Base-by-base conservation (phyloP, 2,888 invertebrate species). In the Drosophila kokeensis region DNA sequence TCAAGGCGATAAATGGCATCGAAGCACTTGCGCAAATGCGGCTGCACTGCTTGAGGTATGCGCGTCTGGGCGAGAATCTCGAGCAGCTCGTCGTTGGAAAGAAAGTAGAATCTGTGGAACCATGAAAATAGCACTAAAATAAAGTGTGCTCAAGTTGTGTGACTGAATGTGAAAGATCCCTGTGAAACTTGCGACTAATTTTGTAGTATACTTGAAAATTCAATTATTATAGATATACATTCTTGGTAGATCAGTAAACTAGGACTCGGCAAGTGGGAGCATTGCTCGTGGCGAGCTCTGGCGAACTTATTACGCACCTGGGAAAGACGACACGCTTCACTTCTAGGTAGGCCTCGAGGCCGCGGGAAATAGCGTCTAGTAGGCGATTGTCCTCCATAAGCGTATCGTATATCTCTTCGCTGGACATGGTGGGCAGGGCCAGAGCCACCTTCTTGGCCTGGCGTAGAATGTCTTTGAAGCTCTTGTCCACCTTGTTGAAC, bases 51-150 rank as follows among this genome's bases (percentile, higher is more conserved):
- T 83, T 96, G 96, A 0, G 98, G 97, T 92, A 98, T 97, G 81
- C 96, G 94, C 0, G 97, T 97, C 95, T 98, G 98, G 0, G 98
- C 97, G 69, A 98, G 94, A 82, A 98, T 98, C 92, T 98, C 98
- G 75, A 98, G 93, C 21, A 98, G 93, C 90, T 98, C 98, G 85
- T 98, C 98, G 90, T 98, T 98, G 1, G 98, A 98, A 68, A 98
- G 93, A 92, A 98, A 98, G 92, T 97, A 98, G 93, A 98, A 98
- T 75, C 93, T 93, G 24, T 30, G 0, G 4, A 5, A 34, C 15
- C 38, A 21, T 13, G 1, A 24, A 30, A n/a, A 4, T 18, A 40
- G 11, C 11, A 27, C 13, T 8, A 2, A 1, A 24, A 15, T 24
- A 24, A 45, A 45, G 2, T 13, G 6, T 42, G 6, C 13, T 21